phyloP scores from a whole-genome alignment of 2,888 invertebrate species.

The Chorisops tibialis region DNA sequence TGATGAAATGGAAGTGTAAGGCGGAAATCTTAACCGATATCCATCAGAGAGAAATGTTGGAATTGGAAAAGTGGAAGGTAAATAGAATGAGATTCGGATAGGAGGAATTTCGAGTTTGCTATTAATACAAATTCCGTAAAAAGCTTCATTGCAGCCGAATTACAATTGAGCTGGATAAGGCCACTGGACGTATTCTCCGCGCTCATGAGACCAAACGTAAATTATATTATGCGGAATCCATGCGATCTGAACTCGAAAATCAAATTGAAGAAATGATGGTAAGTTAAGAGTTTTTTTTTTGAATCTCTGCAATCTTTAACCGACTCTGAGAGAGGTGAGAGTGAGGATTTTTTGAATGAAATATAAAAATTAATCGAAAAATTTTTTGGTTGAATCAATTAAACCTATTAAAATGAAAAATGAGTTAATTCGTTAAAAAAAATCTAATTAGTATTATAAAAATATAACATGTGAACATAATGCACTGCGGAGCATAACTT shows the following conservation, averaged over 20 bases:
- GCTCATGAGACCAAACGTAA: slow-evolving; percentile 7
- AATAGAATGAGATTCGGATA: no score
- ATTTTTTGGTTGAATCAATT: no score
- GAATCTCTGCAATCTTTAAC: no score
- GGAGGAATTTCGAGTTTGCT: no score
- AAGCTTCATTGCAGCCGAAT: slow-evolving; percentile 13
- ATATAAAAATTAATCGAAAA: no score
- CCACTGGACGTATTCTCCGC: background rate
- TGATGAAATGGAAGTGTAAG: slow-evolving; percentile 11
- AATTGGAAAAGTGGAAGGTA: slow-evolving; percentile 14
- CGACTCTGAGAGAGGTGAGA: no score
- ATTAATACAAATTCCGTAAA: no score
- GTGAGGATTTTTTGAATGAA: background rate
- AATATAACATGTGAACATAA: no score
- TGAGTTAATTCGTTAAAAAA: no score
- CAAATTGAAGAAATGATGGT: slow-evolving; percentile 19
- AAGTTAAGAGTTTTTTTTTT: background rate
- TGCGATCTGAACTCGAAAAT: slow-evolving; percentile 10
- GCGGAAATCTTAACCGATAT: slow-evolving; percentile 1
- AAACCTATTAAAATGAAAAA: no score
- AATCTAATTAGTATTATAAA: no score
- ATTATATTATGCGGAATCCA: slow-evolving; percentile 9
- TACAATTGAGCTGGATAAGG: slow-evolving; percentile 7
- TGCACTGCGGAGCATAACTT: no score
- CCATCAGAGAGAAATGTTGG: background rate